Percentiles rank a stretch among this genome's conserved stretches.
phyloP scores from a whole-genome alignment of 92 coral and sea anemone genomes.

The Palythoa heliodiscus region DNA sequence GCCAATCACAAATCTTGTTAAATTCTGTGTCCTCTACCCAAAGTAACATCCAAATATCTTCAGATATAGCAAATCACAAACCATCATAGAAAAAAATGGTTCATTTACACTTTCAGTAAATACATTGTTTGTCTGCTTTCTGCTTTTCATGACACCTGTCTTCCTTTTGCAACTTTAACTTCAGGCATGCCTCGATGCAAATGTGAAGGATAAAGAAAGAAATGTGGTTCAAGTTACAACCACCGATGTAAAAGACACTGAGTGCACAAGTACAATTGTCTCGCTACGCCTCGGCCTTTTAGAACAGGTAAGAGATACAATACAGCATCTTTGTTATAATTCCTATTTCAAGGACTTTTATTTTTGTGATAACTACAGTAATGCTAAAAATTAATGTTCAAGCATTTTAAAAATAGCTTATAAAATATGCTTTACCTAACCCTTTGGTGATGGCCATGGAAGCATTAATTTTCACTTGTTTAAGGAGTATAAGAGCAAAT shows the following conservation, averaged over 20 bases:
- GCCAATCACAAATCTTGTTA: no score
- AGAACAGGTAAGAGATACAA: constrained; percentile 22
- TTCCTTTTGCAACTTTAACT: neutral
- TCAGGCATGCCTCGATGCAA: constrained; percentile 33
- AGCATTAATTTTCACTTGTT: no score
- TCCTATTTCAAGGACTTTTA: neutral
- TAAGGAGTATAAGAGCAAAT: no score
- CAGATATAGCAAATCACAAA: no score
- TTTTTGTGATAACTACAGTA: no score
- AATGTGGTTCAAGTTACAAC: constrained; percentile 30
- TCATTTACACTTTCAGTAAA: neutral
- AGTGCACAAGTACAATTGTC: constrained; percentile 1
- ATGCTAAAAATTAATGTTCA: no score
- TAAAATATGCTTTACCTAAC: no score
- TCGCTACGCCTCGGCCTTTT: constrained; percentile 17
- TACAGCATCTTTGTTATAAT: neutral
- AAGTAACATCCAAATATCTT: no score
- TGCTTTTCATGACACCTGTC: neutral
- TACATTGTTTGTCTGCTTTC: neutral
- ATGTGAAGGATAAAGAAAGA: constrained; percentile 26
- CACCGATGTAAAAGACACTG: constrained; percentile 11
- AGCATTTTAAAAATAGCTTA: no score
- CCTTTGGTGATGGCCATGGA: no score
- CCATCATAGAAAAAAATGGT: no score
- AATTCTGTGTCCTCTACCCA: no score